Base-by-base conservation (phyloP, 2,113 vertebrate genomes). In the Eleginops maclovinus region DNA sequence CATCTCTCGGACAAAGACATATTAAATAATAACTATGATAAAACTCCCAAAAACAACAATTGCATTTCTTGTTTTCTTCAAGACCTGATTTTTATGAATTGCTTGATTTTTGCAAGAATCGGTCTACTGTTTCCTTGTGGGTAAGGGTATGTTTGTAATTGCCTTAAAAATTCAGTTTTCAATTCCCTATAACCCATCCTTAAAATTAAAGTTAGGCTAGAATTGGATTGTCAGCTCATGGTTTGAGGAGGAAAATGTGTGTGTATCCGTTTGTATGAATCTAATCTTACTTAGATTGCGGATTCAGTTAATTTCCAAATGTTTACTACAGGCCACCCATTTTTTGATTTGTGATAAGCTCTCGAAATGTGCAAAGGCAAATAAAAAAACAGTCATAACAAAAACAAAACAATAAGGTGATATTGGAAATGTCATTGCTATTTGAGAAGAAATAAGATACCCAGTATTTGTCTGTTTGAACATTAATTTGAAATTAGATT, bases 281-380 rank as follows among this genome's bases (percentile, higher is more conserved):
- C 1, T n/a, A 17, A 22, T 53, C n/a, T n/a, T n/a, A n/a, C n/a
- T n/a, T n/a, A n/a, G n/a, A n/a, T n/a, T n/a, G n/a, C n/a, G n/a
- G n/a, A n/a, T 72, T 82, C 58, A 58, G 24, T 82, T 77, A 54
- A 56, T 72, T 11, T 26, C 2, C 58, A 60, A 13, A 16, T 51
- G 19, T 50, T 69, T 73, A 17, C 31, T 6, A 15, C 31, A 3
- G 11, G 12, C 24, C 62, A 14, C 12, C 0, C 5, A 16, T 7
- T 36, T 7, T 8, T 36, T 69, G 26, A 22, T 69, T 76, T 60
- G 31, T 36, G 31, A 36, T 8, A 36, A 7, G 69, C 61, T 83
- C 78, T 73, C 0, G 0, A 64, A 79, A 17, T 40, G 46, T 28
- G 17, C 7, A 28, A 8, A 24, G 31, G 19, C 49, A 31, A 26